phyloP scores from a whole-genome alignment of 2,113 vertebrate species.

The Acanthochromis polyacanthus region DNA sequence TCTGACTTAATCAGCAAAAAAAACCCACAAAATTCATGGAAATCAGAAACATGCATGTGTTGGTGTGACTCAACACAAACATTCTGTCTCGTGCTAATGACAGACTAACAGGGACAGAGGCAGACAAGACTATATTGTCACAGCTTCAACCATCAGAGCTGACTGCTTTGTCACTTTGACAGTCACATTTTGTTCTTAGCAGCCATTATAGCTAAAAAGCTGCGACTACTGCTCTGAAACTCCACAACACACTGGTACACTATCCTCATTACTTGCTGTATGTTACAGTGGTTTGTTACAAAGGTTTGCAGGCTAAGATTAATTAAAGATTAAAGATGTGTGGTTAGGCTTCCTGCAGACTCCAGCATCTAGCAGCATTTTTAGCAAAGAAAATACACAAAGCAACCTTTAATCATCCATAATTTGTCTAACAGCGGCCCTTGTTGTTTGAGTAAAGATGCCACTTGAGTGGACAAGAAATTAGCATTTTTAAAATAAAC shows the following conservation, averaged over 20 bases:
- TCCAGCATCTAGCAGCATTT: not conserved
- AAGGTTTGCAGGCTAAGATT: not conserved
- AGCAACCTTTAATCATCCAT: slow-evolving; percentile 1
- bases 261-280: slow-evolving; percentile 8
- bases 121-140: slow-evolving; percentile 50
- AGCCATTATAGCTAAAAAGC: slow-evolving; percentile 46
- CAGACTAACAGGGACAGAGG: slow-evolving; percentile 62
- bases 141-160: slow-evolving; percentile 53
- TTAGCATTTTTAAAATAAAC: not conserved
- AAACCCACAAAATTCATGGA: slow-evolving; percentile 1
- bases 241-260: slow-evolving; percentile 4
- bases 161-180: slow-evolving; percentile 63
- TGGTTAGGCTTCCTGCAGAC: no score
- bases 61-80: slow-evolving; percentile 44
- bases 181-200: slow-evolving; percentile 64
- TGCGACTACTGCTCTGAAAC: slow-evolving; percentile 29
- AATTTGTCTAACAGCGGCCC: not conserved
- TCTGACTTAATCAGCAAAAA: slow-evolving; percentile 8
- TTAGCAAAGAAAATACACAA: not conserved
- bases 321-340: no score
- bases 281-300: not conserved
- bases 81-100: slow-evolving; percentile 48
- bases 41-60: slow-evolving; percentile 25
- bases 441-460: not conserved
- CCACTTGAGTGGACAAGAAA: slow-evolving; percentile 5